Percentiles rank a stretch among this genome's conserved stretches.
Evolutionary conservation across 2,797 vertebrate species (phyloP).

Genomic region (Pipistrellus pipistrellus): DNA sequence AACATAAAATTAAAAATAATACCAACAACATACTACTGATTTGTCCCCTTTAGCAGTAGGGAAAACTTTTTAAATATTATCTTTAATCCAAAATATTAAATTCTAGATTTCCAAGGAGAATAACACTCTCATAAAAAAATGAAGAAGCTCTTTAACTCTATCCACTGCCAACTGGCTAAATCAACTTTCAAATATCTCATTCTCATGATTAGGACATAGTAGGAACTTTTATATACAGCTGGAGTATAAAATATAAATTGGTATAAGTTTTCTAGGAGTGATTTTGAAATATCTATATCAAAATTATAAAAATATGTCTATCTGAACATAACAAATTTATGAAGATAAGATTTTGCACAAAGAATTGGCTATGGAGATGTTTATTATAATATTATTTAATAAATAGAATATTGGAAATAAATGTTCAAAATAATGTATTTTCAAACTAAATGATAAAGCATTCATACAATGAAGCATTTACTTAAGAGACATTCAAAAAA

Average conservation of each 20-base stretch:
- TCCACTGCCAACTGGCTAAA: not conserved
- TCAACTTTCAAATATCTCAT: not conserved
- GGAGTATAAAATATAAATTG: not conserved
- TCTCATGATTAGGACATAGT: not conserved
- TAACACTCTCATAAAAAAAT: not conserved
- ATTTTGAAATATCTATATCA: not conserved
- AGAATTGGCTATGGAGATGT: not conserved
- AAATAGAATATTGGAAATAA: not conserved
- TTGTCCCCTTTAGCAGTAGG: not conserved
- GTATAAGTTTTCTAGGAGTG: not conserved
- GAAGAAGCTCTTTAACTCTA: not conserved
- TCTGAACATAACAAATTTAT: not conserved
- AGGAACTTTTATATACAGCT: not conserved
- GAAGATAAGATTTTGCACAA: not conserved
- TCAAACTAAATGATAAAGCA: not conserved
- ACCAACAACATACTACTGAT: not conserved
- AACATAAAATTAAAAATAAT: not conserved
- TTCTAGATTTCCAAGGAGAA: not conserved
- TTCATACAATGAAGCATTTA: not conserved
- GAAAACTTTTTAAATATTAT: not conserved
- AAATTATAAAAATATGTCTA: not conserved
- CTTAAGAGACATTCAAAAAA: not conserved
- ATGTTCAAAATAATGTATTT: not conserved
- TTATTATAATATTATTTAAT: not conserved
- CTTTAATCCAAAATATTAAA: constrained; percentile 15